Evolutionary conservation across 2,888 invertebrate species (phyloP), one percentile per base, ranked within the genome.

Genomic region (Scrobipalpa atriplicella): DNA sequence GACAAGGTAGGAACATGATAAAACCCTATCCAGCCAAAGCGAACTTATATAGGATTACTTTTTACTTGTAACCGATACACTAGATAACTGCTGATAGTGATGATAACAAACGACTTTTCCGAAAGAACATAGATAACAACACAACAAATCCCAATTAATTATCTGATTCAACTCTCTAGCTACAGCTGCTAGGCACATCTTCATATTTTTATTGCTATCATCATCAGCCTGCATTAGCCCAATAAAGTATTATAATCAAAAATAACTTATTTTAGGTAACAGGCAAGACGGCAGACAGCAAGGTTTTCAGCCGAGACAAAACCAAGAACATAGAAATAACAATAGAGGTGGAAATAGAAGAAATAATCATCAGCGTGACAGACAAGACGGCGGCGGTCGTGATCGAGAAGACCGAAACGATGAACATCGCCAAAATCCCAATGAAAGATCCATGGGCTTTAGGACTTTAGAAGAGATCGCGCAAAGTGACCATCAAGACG

Each of bases 401-500:
- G n/a, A 19, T 51, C 62, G 62, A 0, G 39, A 43, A 2, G 21
- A 21, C 5, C 9, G 7, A 43, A 10, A 43, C 19, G 21, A 43
- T 18, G 18, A 60, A 5, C 56, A 58, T 3, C 16, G 43, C 2
- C 67, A 41, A 39, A 47, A 60, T 39, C 65, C 54, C 8, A 56
- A 38, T 5, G 16, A 18, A 5, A 21, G 66, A 13, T 19, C 18
- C 18, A 54, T 68, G 38, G 68, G 66, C 3, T 90, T 87, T 71
- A 79, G 72, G 69, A 74, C 70, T 51, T 76, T 93, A 11, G 78
- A 88, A 74, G 78, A 82, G 64, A 80, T 92, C 38, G 78, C 86
- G 21, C 66, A 77, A 10, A 73, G 79, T 7, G 86, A 89, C 6
- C 75, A 79, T 18, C 79, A 79, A 65, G 86, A 89, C 16, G 80